Conservation (phyloP, 2,113 vertebrate genomes). For the Epinephelus fuscoguttatus region DNA sequence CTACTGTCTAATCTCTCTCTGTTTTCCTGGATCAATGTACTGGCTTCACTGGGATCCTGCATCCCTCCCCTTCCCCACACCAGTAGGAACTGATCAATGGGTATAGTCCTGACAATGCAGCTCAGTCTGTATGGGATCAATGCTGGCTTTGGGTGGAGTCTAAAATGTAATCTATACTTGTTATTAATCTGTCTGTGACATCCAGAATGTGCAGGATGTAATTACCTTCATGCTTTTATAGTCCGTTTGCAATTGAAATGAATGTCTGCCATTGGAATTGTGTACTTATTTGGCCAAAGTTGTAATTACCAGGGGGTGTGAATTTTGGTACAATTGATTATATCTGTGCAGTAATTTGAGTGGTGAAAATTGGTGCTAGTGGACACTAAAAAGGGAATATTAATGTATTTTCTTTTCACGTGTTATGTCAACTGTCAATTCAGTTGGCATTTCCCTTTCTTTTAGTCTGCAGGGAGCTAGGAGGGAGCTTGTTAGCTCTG, state of each 20-base stretch:
- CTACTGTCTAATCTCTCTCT: constrained; percentile 67
- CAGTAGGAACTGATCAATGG: constrained; percentile 56
- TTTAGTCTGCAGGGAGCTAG: not conserved
- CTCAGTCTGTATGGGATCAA: constrained; percentile 41
- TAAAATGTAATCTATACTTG: constrained; percentile 35
- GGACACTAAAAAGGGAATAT: not conserved
- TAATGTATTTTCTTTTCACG: not conserved
- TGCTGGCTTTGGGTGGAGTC: constrained; percentile 27
- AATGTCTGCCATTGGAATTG: not conserved
- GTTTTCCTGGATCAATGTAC: constrained; percentile 60
- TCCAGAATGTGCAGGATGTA: not conserved
- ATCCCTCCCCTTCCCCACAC: constrained; percentile 6
- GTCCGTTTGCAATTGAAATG: not conserved
- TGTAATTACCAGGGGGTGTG: too few relatives aligned
- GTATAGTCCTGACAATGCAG: constrained; percentile 26
- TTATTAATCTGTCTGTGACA: constrained; percentile 17
- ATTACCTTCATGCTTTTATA: not conserved
- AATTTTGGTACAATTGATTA: too few relatives aligned
- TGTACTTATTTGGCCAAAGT: not conserved
- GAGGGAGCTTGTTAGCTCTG: not conserved
- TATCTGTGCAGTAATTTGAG: not conserved
- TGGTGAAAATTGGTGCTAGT: not conserved
- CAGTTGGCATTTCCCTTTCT: not conserved
- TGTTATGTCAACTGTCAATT: not conserved
- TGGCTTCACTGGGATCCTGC: constrained; percentile 62